Conservation (phyloP, 2,113 vertebrate genomes). For the Pygoscelis adeliae region DNA sequence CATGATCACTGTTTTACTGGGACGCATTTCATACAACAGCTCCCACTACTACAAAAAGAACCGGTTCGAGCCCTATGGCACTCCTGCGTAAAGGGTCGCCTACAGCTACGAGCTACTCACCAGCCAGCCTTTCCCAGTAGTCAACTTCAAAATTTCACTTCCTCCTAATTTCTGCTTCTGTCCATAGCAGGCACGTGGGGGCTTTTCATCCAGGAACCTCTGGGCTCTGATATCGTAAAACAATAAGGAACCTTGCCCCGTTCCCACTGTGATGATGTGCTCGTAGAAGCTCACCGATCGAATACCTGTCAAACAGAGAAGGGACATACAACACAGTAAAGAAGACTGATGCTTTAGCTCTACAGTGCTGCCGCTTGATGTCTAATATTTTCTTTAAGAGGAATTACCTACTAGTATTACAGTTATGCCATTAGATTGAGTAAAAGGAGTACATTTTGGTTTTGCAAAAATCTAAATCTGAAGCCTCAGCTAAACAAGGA, state of each 20-base stretch:
- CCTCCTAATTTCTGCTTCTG: conserved; percentile 83
- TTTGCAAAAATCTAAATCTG: background rate
- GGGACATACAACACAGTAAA: background rate
- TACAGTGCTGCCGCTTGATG: background rate
- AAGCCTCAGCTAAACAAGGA: background rate
- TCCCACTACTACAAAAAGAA: background rate
- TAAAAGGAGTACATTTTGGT: background rate
- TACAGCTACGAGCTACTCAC: conserved; percentile 70
- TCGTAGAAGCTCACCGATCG: conserved; percentile 98
- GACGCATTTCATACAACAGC: background rate
- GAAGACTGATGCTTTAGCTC: background rate
- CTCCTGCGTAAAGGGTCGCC: background rate
- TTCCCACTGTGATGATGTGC: conserved; percentile 97
- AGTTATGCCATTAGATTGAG: background rate
- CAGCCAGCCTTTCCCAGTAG: conserved; percentile 96
- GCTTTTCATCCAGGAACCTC: conserved; percentile 88
- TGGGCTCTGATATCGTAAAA: conserved; percentile 98
- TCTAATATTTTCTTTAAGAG: background rate
- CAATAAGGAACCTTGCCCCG: conserved; percentile 92
- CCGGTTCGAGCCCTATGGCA: rapidly evolving
- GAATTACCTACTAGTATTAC: background rate
- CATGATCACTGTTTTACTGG: background rate
- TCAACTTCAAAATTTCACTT: conserved; percentile 88
- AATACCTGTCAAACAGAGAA: conserved; percentile 80
- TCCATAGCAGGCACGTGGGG: conserved; percentile 67